Evolutionary conservation across 2,113 vertebrate genomes (phyloP).

Genomic region (Axis porcinus): DNA sequence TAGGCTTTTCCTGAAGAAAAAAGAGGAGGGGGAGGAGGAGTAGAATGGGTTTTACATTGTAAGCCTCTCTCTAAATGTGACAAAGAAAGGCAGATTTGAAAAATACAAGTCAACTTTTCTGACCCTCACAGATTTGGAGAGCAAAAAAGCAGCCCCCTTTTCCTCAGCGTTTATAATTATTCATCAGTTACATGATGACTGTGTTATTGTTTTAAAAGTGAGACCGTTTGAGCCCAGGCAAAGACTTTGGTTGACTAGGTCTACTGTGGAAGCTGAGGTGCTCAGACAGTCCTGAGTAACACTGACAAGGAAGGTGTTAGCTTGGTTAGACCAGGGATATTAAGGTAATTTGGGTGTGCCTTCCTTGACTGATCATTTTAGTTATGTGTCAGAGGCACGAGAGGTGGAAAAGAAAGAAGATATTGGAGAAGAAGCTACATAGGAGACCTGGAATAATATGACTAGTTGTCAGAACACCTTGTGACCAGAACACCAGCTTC

Average conservation of each 20-base stretch:
- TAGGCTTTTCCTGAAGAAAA: not conserved
- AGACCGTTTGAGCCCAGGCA: not conserved
- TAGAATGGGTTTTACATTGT: not conserved
- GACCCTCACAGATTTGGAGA: not conserved
- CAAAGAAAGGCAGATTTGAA: not conserved
- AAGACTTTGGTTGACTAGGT: not conserved
- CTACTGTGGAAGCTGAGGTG: not conserved
- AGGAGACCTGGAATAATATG: not conserved
- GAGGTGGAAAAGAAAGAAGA: not conserved
- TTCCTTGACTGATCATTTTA: conserved; percentile 27
- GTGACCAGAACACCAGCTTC: not conserved
- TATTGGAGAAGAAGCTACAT: not conserved
- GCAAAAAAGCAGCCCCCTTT: not conserved
- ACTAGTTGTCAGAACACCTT: not conserved
- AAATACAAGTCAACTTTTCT: not conserved
- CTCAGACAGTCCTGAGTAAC: not conserved
- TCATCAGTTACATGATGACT: not conserved
- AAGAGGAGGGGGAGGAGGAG: not conserved
- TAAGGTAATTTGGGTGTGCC: conserved; percentile 16
- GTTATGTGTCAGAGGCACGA: conserved; percentile 15
- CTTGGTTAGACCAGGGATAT: not conserved
- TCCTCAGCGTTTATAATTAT: not conserved
- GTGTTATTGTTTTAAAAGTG: not conserved
- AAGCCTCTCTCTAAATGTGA: not conserved
- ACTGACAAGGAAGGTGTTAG: not conserved